Evolutionary conservation across 2,797 vertebrate species (phyloP).

Genomic region (Toxotes lorentzi): DNA sequence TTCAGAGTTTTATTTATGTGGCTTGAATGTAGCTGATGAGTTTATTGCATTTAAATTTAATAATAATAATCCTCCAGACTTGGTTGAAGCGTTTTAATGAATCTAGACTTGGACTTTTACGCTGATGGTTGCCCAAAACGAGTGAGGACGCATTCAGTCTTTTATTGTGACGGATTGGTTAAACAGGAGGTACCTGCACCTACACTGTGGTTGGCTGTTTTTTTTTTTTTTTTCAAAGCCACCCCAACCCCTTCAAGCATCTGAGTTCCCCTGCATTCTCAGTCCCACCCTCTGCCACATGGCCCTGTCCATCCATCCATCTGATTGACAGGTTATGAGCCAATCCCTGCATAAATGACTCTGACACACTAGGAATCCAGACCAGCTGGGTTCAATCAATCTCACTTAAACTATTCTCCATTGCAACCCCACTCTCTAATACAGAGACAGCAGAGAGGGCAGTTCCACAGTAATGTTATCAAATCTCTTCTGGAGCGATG

Average conservation of each 20-base stretch:
- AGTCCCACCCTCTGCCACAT: constrained; percentile 54
- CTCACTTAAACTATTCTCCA: constrained; percentile 82
- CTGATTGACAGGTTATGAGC: constrained; percentile 84
- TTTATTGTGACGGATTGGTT: constrained; percentile 42
- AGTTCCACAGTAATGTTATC: constrained; percentile 81
- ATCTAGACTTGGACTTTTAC: background rate
- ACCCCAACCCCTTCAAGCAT: constrained; percentile 32
- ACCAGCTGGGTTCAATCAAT: constrained; percentile 84
- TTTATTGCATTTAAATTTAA: too few species aligned
- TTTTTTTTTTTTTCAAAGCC: constrained; percentile 3
- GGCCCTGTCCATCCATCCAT: constrained; percentile 76
- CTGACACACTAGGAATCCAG: constrained; percentile 78
- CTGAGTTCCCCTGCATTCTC: constrained; percentile 22
- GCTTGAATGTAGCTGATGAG: too few species aligned
- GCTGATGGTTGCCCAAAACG: constrained; percentile 14
- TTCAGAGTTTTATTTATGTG: too few species aligned
- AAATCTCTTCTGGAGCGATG: constrained; percentile 71
- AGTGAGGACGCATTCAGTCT: background rate
- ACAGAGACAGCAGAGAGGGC: constrained; percentile 77
- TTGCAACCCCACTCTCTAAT: constrained; percentile 67
- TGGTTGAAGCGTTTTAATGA: too few species aligned
- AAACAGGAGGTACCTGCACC: constrained; percentile 32
- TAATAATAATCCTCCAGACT: too few species aligned
- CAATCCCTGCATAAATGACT: constrained; percentile 82
- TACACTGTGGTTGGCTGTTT: constrained; percentile 22